Evolutionary conservation across 35 echinoderm and acorn worm species (phyloP), one percentile per base, ranked within the genome.

Genomic region (Ptychodera flava): DNA sequence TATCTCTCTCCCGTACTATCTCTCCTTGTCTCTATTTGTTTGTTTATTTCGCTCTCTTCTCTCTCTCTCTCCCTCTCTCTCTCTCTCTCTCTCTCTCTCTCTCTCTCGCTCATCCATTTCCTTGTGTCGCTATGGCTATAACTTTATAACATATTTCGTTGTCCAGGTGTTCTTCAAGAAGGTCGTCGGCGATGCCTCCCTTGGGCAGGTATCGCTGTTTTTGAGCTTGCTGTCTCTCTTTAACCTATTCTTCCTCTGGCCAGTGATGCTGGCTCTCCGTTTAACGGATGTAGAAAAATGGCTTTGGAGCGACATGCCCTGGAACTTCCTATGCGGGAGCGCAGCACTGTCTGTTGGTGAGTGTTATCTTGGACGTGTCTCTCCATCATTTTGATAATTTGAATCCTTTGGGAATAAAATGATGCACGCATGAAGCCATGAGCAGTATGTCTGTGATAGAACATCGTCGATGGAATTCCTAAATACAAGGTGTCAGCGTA

Each of bases 171-270:
- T 98, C 28, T 98, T 98, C 35, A 94, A 94, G 45, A 78, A 86
- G 16, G 86, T 89, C 32, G 35, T 98, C 0, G 90, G 88, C 14
- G 85, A 94, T 64, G 95, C 95, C n/a, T 81, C 95, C 0, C 92
- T 85, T 29, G 95, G 95, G 0, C 95, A 98, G 78, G 95, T 98
- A 15, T 94, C 95, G 29, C 78, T 98, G 32, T 98, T 98, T 33
- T 85, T 98, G 16, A 85, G 92, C 12, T 77, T 98, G 27, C 85
- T 97, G 15, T 92, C 87, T 34, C 37, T 94, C 38, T 85, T 94
- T 28, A 85, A 98, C 84, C 77, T 93, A 6, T 81, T 92, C 28
- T 91, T 90, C 36, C 78, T 98, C 34, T 92, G 92, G 90, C 95
- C 95, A 28, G 83, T 98, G 78, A 79, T 92, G 85, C 78, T 98